A percentile compares a stretch with the other conserved stretches of the same genome.
Conservation (phyloP, 2,113 vertebrate species). For the Myrmecobius fasciatus region DNA sequence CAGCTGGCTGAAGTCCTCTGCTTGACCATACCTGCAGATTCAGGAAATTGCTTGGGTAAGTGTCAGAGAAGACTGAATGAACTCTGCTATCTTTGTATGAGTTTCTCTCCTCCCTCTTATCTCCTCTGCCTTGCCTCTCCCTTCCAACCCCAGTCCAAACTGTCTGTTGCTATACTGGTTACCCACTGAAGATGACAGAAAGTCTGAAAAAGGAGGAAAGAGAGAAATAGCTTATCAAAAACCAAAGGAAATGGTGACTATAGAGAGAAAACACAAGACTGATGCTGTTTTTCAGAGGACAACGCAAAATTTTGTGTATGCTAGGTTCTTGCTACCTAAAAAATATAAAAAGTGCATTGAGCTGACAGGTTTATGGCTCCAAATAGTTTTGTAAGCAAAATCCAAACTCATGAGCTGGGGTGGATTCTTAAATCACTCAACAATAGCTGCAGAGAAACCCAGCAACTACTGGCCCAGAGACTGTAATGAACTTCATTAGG, state of each 20-base stretch:
- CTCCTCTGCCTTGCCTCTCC: background rate
- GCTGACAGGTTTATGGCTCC: constrained; percentile 77
- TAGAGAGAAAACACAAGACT: background rate
- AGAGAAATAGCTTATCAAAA: no score
- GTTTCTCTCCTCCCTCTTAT: background rate
- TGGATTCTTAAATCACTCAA: constrained; percentile 73
- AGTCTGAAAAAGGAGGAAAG: background rate
- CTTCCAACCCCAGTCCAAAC: background rate
- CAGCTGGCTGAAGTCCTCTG: background rate
- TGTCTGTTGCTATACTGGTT: background rate
- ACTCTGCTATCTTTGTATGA: background rate
- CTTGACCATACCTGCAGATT: background rate
- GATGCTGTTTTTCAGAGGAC: constrained; percentile 2
- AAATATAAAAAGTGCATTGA: constrained; percentile 63
- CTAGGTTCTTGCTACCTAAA: constrained; percentile 49
- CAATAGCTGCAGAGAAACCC: constrained; percentile 69
- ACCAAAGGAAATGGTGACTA: background rate
- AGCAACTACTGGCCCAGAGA: constrained; percentile 65
- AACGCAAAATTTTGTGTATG: constrained; percentile 27
- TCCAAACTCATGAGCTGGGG: constrained; percentile 74
- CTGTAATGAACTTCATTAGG: constrained; percentile 55
- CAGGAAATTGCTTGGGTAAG: background rate
- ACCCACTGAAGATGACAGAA: background rate
- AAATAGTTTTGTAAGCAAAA: constrained; percentile 72
- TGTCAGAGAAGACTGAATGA: background rate